phyloP scores from a whole-genome alignment of 2,797 vertebrate genomes.

The Discoglossus pictus region DNA sequence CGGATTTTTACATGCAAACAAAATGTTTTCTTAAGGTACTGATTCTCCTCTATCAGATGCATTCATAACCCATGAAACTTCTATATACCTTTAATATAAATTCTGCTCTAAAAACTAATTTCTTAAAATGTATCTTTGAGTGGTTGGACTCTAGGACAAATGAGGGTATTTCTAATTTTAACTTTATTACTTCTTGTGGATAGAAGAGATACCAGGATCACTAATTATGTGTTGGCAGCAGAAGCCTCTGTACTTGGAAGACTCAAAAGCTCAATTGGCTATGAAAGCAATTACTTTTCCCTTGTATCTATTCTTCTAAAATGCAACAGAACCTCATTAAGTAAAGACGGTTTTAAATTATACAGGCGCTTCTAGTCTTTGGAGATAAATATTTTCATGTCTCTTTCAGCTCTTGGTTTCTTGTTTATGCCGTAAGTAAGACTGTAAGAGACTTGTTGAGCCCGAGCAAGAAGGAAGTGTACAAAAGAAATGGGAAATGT shows the following conservation, averaged over 20 bases:
- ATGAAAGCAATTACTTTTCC: constrained; percentile 35
- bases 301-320: background rate
- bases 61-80: too few relatives aligned
- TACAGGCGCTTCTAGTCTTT: background rate
- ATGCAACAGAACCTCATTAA: constrained; percentile 4
- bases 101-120: constrained; percentile 28
- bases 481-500: too few relatives aligned
- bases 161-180: constrained; percentile 29
- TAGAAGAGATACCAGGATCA: constrained; percentile 21
- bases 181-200: constrained; percentile 31
- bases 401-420: background rate
- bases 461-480: too few relatives aligned
- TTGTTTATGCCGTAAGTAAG: background rate
- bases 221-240: constrained; percentile 35
- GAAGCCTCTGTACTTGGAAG: constrained; percentile 10
- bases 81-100: too few relatives aligned
- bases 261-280: constrained; percentile 30
- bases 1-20: too few relatives aligned
- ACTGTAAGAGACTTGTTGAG: background rate
- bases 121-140: constrained; percentile 22
- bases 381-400: constrained; percentile 8
- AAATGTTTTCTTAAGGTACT: too few relatives aligned
- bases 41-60: too few relatives aligned
- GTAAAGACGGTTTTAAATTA: background rate
- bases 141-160: constrained; percentile 8